These are phyloP conservation scores for Neuroterus valhalla DNA, from an alignment of 1,140 invertebrate species.

Conservation along the genomic window DNA sequence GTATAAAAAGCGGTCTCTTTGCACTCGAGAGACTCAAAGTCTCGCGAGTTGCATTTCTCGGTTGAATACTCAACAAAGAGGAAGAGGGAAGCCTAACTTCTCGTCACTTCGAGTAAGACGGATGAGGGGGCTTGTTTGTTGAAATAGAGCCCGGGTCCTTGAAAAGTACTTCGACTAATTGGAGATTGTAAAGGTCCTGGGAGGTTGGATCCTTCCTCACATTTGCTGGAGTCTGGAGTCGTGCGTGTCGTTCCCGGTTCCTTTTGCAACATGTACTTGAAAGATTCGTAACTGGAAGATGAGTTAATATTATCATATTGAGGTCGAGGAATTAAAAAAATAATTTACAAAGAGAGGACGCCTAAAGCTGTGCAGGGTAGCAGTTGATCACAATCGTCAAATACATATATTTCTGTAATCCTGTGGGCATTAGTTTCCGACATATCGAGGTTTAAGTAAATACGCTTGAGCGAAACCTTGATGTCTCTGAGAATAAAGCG, in stretches of 20 bases:
- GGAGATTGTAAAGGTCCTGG: constrained; percentile 41
- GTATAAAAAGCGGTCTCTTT: constrained; percentile 59
- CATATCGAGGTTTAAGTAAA: no score
- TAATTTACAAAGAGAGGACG: no score
- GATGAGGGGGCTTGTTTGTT: constrained; percentile 66
- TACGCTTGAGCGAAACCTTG: no score
- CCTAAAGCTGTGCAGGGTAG: no score
- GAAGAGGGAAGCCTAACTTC: constrained; percentile 62
- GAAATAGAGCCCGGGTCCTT: constrained; percentile 69
- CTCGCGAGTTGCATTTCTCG: constrained; percentile 44
- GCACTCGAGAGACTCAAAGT: no score
- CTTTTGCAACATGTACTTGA: constrained; percentile 80
- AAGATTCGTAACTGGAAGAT: constrained; percentile 79
- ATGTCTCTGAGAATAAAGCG: no score
- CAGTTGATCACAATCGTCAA: no score
- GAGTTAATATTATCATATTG: no score
- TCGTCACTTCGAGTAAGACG: constrained; percentile 68
- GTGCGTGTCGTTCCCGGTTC: constrained; percentile 50
- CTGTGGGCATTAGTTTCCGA: no score
- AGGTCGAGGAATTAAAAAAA: no score
- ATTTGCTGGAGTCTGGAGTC: constrained; percentile 14
- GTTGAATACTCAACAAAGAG: constrained; percentile 40
- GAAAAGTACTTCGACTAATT: constrained; percentile 60
- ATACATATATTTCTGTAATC: no score
- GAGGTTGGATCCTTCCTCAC: constrained; percentile 34